Percentiles rank a stretch among this genome's conserved stretches.
Evolutionary conservation across 2,888 invertebrate genomes (phyloP).

Genomic region (Trypoxylon attenuatum): DNA sequence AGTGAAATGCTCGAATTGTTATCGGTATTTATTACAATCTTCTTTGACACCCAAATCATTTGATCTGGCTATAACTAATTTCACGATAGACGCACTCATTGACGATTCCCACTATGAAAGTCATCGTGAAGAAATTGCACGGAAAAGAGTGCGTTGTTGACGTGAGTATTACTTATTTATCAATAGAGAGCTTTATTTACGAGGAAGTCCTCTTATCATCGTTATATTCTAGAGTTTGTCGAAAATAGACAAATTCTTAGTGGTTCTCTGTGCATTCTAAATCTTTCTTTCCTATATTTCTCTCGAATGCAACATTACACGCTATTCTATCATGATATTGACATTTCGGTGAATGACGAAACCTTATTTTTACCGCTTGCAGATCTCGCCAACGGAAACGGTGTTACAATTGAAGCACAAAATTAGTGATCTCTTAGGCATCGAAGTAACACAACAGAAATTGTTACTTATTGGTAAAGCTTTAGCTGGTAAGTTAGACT

Average conservation of each 20-base stretch:
- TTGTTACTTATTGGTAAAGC: constrained; percentile 83
- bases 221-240: too few species aligned
- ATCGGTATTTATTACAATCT: constrained; percentile 21
- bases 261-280: too few species aligned
- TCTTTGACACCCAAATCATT: constrained; percentile 32
- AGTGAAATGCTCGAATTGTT: constrained; percentile 50
- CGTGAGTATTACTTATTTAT: constrained; percentile 77
- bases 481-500: constrained; percentile 74
- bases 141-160: constrained; percentile 83
- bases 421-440: constrained; percentile 79
- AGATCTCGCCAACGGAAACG: constrained; percentile 74
- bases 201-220: too few species aligned
- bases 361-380: constrained; percentile 10
- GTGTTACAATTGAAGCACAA: constrained; percentile 83
- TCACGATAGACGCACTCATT: background rate
- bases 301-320: too few species aligned
- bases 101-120: constrained; percentile 78
- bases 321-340: too few species aligned
- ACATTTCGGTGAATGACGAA: too few species aligned
- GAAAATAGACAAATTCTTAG: too few species aligned
- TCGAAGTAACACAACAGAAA: constrained; percentile 83
- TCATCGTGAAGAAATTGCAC: constrained; percentile 83
- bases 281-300: too few species aligned
- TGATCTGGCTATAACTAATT: constrained; percentile 29
- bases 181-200: too few species aligned